Base-by-base conservation (phyloP, 2,888 invertebrate genomes). In the Oscheius sp. region DNA sequence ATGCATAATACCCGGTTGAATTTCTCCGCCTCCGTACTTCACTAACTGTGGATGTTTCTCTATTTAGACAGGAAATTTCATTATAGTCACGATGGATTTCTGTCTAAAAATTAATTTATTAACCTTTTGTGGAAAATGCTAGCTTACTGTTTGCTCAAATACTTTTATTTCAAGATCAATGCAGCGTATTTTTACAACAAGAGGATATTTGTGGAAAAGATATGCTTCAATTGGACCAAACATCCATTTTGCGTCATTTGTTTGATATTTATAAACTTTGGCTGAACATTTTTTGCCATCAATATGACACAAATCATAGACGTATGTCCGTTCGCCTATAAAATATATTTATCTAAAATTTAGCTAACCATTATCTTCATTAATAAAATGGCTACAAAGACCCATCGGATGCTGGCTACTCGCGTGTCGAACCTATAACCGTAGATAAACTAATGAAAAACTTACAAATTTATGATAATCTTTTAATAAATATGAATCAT, bases 181-280 rank as follows among this genome's bases (percentile, higher is more conserved):
- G 10, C 17, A 12, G n/a, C n/a, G 5, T 3, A 61, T 42, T 17
- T 42, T 29, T 5, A 61, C 42, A 5, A 61, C 31, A n/a, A 61
- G 45, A 6, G 61, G 61, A 25, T 17, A 61, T 20, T 45, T 61
- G 10, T 61, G 61, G 31, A 4, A 42, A 0, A 61, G 45, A n/a
- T 61, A 61, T 5, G 45, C 64, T 31, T 64, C 48, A 31, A 64
- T 8, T 17, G 64, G 50, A 3, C 64, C 50, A 33, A 34, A 64
- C 5, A 50, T 34, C 64, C 64, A 64, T 64, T 50, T 46, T 10
- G 50, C 50, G n/a, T 64, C 64, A 23, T 46, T 50, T 5, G 29
- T 64, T 6, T 6, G 23, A 34, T 64, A 64, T 31, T 48, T 46
- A 34, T n/a, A 64, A 1, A 64, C 15, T 25, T 48, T 46, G 6